Conservation (phyloP, 2,797 vertebrate species). For the Ceryle rudis region DNA sequence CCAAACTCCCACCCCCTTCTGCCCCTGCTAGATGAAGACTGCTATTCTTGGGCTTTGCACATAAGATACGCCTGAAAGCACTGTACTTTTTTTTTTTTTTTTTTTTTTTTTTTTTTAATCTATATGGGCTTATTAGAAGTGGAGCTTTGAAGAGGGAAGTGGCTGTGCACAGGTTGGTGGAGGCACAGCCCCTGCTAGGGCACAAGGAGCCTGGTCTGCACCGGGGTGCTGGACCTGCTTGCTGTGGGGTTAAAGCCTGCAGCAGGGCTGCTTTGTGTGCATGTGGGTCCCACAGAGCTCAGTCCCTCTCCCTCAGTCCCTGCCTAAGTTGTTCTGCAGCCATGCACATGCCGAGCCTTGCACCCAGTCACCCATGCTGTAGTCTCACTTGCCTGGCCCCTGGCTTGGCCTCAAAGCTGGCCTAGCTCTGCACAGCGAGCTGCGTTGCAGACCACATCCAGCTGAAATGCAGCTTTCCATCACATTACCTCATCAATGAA, state of each 20-base stretch:
- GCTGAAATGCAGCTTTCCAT: background rate
- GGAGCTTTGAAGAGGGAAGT: background rate
- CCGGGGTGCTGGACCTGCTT: background rate
- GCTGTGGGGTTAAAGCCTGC: rapidly evolving
- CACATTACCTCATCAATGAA: background rate
- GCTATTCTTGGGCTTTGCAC: background rate
- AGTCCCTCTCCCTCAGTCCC: background rate
- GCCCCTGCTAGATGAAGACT: background rate
- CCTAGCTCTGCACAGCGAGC: background rate
- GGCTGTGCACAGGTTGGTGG: rapidly evolving
- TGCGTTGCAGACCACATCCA: background rate
- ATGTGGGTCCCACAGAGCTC: background rate
- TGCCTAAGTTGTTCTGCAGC: background rate
- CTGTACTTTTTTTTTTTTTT: background rate
- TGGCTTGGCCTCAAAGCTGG: background rate
- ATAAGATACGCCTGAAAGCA: background rate
- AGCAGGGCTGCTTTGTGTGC: background rate
- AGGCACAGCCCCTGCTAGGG: background rate
- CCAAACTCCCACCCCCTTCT: too few relatives aligned
- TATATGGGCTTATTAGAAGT: rapidly evolving
- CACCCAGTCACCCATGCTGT: background rate
- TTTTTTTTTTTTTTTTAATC: background rate
- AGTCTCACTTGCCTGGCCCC: rapidly evolving
- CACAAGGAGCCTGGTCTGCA: background rate
- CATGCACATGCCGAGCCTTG: background rate